Percentiles rank a stretch among this genome's conserved stretches.
These are phyloP conservation scores for Hephaestus fuliginosus DNA, from an alignment of 2,797 vertebrate species.

Conservation along the genomic window DNA sequence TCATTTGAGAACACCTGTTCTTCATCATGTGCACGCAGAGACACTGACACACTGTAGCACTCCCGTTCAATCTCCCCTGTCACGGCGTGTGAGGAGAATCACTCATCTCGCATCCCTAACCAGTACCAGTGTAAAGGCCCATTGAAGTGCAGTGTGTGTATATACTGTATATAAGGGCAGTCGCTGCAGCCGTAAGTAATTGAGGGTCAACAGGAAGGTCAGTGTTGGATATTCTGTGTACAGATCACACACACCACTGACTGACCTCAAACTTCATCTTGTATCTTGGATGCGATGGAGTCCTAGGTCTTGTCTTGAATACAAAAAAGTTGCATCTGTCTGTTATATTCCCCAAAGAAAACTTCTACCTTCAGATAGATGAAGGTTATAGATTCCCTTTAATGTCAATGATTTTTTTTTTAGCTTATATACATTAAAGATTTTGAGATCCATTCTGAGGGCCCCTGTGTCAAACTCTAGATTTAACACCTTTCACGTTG, in stretches of 20 bases:
- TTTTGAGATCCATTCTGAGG: too few species aligned
- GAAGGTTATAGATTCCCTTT: background rate
- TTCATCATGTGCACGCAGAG: slow-evolving; percentile 34
- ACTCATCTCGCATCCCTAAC: slow-evolving; percentile 3
- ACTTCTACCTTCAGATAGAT: background rate
- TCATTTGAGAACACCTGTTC: slow-evolving; percentile 62
- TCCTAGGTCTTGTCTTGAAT: slow-evolving; percentile 24
- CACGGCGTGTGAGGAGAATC: slow-evolving; percentile 10
- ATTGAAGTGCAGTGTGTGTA: background rate
- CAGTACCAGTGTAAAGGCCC: background rate
- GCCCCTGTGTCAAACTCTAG: too few species aligned
- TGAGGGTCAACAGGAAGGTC: slow-evolving; percentile 22
- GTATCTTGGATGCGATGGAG: slow-evolving; percentile 25
- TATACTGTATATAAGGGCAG: background rate
- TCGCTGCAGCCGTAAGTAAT: background rate
- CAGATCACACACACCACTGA: background rate
- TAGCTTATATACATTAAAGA: too few species aligned
- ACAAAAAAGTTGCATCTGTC: slow-evolving; percentile 18
- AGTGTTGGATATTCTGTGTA: slow-evolving; percentile 19
- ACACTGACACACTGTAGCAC: slow-evolving; percentile 12
- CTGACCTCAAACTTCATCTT: slow-evolving; percentile 10
- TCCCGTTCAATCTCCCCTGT: slow-evolving; percentile 44
- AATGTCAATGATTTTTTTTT: background rate
- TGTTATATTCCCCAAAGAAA: background rate
- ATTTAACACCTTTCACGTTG: background rate